phyloP scores from a whole-genome alignment of 2,888 invertebrate species.

The Cinara cedri region DNA sequence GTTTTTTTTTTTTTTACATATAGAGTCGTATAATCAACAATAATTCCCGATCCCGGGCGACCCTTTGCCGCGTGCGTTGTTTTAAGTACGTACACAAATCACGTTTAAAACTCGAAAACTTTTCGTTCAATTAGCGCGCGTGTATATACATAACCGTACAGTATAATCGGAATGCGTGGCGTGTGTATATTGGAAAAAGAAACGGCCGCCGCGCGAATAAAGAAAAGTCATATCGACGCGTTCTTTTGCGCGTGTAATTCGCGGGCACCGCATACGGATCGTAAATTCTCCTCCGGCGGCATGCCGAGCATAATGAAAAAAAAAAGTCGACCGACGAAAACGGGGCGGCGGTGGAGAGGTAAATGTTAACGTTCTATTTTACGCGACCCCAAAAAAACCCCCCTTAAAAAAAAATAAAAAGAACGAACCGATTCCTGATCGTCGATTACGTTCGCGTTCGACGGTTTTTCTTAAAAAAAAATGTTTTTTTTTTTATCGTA shows the following conservation, averaged over 20 bases:
- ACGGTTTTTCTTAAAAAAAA: too few relatives aligned
- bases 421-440: too few relatives aligned
- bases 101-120: slow-evolving; percentile 41
- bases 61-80: neutral
- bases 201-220: neutral
- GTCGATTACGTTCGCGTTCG: too few relatives aligned
- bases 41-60: slow-evolving; percentile 14
- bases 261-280: neutral
- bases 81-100: slow-evolving; percentile 39
- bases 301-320: slow-evolving; percentile 29
- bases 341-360: too few relatives aligned
- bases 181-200: neutral
- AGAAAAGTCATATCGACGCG: slow-evolving; percentile 17
- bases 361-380: neutral
- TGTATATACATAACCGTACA: too few relatives aligned
- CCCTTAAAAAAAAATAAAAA: neutral
- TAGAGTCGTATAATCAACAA: too few relatives aligned
- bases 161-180: too few relatives aligned
- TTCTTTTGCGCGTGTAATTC: neutral
- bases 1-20: too few relatives aligned
- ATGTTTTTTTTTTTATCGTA: too few relatives aligned
- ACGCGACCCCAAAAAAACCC: neutral
- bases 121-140: slow-evolving; percentile 41
- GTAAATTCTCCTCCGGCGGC: slow-evolving; percentile 19
- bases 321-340: too few relatives aligned